Evolutionary conservation across 2,797 vertebrate genomes (phyloP).

Genomic region (Chromobotia macracanthus): DNA sequence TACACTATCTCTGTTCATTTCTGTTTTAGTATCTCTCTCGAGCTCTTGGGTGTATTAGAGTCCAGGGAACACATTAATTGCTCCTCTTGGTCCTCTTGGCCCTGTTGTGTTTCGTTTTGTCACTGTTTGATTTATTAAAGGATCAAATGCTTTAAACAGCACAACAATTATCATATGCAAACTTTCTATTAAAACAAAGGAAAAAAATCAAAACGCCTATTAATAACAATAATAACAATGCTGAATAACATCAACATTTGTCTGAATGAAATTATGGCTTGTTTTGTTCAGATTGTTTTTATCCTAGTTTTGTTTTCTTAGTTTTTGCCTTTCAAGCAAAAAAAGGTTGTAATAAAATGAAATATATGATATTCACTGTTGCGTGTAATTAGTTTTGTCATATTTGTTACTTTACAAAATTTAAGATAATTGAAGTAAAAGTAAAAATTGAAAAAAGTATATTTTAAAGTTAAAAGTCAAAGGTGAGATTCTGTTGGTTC

Average conservation of each 20-base stretch:
- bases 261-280: neutral
- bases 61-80: conserved; percentile 23
- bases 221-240: neutral
- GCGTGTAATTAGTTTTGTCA: neutral
- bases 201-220: neutral
- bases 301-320: too few species aligned
- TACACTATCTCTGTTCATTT: conserved; percentile 2
- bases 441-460: too few species aligned
- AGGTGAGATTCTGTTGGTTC: neutral
- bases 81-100: neutral
- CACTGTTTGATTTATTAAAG: neutral
- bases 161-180: neutral
- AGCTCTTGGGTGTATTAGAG: conserved; percentile 3
- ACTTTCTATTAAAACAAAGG: too few species aligned
- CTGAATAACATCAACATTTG: neutral
- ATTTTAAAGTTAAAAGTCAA: too few species aligned
- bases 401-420: too few species aligned
- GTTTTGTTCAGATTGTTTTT: neutral
- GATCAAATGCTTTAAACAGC: neutral
- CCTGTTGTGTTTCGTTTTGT: neutral
- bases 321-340: too few species aligned
- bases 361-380: neutral
- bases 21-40: neutral
- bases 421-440: too few species aligned
- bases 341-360: too few species aligned